These are phyloP conservation scores for Eremophila alpestris DNA, from an alignment of 2,797 vertebrate species.

Conservation along the genomic window DNA sequence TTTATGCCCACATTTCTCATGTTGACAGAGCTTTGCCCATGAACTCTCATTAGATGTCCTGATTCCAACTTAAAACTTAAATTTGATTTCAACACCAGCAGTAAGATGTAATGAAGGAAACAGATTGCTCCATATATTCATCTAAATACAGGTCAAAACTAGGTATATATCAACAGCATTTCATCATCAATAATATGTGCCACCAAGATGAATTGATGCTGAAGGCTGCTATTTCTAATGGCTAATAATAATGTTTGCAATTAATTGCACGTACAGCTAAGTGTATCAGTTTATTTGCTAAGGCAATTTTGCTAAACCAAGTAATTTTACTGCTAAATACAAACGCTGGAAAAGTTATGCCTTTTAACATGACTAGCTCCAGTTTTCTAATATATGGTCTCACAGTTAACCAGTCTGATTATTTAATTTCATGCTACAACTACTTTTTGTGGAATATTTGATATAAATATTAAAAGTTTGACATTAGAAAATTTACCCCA, in stretches of 20 bases:
- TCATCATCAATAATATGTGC: not conserved
- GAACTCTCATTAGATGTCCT: conserved; percentile 44
- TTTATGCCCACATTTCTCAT: conserved; percentile 44
- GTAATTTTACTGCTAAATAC: not conserved
- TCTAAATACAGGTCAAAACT: not conserved
- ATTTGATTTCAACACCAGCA: conserved; percentile 23
- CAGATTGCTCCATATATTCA: not conserved
- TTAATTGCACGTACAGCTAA: conserved; percentile 5
- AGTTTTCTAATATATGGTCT: not conserved
- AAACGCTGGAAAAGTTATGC: not conserved
- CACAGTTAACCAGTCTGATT: conserved; percentile 29
- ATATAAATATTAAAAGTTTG: not conserved
- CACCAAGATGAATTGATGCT: not conserved
- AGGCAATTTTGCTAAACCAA: not conserved
- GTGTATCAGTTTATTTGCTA: not conserved
- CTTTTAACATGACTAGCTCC: conserved; percentile 7
- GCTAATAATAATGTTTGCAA: not conserved
- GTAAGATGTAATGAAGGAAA: not conserved
- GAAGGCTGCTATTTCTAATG: not conserved
- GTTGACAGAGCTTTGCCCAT: conserved; percentile 45
- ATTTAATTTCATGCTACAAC: conserved; percentile 32
- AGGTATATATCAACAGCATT: not conserved
- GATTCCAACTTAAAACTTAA: conserved; percentile 29
- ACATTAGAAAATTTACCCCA: not conserved
- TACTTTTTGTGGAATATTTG: not conserved